Conservation (phyloP, 2,113 vertebrate genomes). For the Solea solea region DNA sequence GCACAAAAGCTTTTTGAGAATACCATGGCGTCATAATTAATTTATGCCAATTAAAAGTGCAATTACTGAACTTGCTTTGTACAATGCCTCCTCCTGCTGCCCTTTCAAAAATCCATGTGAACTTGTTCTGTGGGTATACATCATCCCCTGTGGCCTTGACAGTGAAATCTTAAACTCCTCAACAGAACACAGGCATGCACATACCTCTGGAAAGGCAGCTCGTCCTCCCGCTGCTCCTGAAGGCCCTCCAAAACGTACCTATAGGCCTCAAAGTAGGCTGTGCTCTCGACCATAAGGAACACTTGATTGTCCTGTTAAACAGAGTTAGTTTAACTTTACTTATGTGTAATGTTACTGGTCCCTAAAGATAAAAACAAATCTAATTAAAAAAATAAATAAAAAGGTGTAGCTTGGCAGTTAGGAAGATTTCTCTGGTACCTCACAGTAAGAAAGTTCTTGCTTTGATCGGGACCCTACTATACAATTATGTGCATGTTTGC, state of each 20-base stretch:
- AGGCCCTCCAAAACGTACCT: constrained; percentile 91
- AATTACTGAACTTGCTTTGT: constrained; percentile 10
- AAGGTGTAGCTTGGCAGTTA: no score
- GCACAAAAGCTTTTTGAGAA: not conserved
- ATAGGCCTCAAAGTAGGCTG: constrained; percentile 96
- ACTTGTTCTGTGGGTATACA: not conserved
- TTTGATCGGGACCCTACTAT: no score
- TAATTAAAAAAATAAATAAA: not conserved
- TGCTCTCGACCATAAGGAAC: constrained; percentile 95
- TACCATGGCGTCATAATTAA: constrained; percentile 12
- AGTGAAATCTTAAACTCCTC: constrained; percentile 10
- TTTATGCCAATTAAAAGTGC: constrained; percentile 6
- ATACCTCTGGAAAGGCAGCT: constrained; percentile 91
- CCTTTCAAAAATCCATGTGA: constrained; percentile 10
- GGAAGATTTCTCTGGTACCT: no score
- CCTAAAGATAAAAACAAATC: not conserved
- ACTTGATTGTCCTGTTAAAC: constrained; percentile 76
- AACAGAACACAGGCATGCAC: not conserved
- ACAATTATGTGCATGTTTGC: no score
- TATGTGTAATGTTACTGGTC: not conserved
- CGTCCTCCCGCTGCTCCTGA: constrained; percentile 83
- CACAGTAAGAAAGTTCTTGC: no score
- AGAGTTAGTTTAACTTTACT: not conserved
- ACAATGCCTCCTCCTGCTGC: not conserved
- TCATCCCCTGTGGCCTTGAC: constrained; percentile 22